phyloP scores from a whole-genome alignment of 2,113 vertebrate genomes.

The Osmerus eperlanus region DNA sequence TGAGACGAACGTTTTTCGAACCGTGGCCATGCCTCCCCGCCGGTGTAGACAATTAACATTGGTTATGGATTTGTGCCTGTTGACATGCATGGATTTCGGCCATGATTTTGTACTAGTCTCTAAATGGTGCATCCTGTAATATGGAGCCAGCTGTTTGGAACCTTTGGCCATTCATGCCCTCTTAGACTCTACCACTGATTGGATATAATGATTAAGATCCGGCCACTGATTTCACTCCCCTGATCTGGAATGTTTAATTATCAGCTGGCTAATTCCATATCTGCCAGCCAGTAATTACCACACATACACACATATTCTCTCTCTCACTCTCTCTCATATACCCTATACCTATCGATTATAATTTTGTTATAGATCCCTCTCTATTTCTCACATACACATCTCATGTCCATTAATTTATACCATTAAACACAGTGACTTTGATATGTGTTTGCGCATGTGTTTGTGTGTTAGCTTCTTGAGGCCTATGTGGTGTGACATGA shows the following conservation, averaged over 20 bases:
- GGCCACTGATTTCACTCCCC: conserved; percentile 8
- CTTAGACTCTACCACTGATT: conserved; percentile 42
- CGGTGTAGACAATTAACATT: background rate
- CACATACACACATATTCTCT: conserved; percentile 1
- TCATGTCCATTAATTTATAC: too few species aligned
- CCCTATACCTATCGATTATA: background rate
- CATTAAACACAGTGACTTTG: too few species aligned
- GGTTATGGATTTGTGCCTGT: background rate
- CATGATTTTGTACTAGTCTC: background rate
- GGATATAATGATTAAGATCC: conserved; percentile 35
- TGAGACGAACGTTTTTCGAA: too few species aligned
- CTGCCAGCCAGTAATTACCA: conserved; percentile 40
- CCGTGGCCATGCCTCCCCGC: too few species aligned
- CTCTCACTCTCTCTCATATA: background rate
- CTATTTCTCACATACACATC: too few species aligned
- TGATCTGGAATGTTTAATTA: conserved; percentile 36
- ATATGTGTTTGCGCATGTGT: too few species aligned
- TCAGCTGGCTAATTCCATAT: conserved; percentile 45
- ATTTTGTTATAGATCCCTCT: too few species aligned
- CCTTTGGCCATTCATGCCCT: conserved; percentile 40
- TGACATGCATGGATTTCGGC: background rate
- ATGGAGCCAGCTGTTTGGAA: conserved; percentile 37
- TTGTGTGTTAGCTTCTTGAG: too few species aligned
- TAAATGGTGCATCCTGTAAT: background rate
- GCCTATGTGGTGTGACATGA: too few species aligned